Base-by-base conservation (phyloP, 37 sponge, comb jelly and placozoan species). In the Eunapius fragilis region DNA sequence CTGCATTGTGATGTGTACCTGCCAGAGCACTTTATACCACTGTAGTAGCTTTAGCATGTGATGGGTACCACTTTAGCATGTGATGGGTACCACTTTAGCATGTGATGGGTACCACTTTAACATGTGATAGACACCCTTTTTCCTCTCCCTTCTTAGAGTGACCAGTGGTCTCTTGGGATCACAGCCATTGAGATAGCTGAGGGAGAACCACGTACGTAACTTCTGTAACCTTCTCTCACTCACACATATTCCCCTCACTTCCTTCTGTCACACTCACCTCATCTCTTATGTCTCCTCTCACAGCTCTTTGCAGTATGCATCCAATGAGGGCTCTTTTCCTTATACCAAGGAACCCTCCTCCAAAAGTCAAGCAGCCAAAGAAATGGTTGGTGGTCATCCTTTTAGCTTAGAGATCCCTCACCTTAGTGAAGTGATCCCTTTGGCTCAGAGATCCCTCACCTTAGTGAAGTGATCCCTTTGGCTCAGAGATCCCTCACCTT, bases 291-390 rank as follows among this genome's bases (percentile, higher is more conserved):
- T 50, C 50, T 24, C 50, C 72, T 27, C 69, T 11, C 71, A 2
- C 76, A 96, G 96, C 99, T 48, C 91, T 98, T 69, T 98, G 97
- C 34, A 94, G 90, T 69, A 96, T 98, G 95, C 99, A 98, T 76
- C 99, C 99, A 0, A 98, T 98, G 99, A 81, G 99, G 67, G 99
- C 99, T 3, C 86, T 98, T 26, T 98, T 98, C 82, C 92, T 98
- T 37, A 98, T 98, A 47, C 97, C 97, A 34, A 76, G 99, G 24
- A 91, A 92, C 76, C 95, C 95, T 68, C 95, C 99, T 10, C 99
- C 99, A 7, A 80, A 88, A 74, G 87, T 98, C 70, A 98, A 96
- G 85, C 77, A 74, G 32, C 88, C 95, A 58, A 95, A 93, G 77
- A 97, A 91, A 79, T 97, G 98, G 98, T 91, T 68, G 87, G 86